A percentile compares a stretch with the other conserved stretches of the same genome.
Evolutionary conservation across 35 echinoderm and acorn worm species (phyloP).

Genomic region (Patiria miniata): DNA sequence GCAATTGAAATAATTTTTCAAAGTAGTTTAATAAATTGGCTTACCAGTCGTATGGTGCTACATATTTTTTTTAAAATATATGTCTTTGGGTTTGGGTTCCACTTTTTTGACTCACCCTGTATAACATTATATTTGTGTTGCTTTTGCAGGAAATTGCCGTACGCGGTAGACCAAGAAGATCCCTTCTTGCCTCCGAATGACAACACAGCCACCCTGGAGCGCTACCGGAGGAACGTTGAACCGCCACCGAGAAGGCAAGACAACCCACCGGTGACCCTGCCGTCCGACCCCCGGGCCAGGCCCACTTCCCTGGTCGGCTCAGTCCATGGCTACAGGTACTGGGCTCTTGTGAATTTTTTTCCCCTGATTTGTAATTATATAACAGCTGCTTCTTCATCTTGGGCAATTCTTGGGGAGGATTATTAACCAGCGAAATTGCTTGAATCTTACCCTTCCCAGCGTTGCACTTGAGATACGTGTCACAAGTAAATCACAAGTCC

Average conservation of each 20-base stretch:
- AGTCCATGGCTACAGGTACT: conserved; percentile 40
- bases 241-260: not conserved
- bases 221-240: conserved; percentile 39
- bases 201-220: conserved; percentile 50
- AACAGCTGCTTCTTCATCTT: not conserved
- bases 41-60: too few relatives aligned
- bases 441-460: not conserved
- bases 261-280: not conserved
- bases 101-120: too few relatives aligned
- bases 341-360: not conserved
- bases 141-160: conserved; percentile 44
- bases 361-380: not conserved
- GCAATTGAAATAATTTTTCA: too few relatives aligned
- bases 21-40: too few relatives aligned
- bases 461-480: not conserved
- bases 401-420: not conserved
- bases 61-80: too few relatives aligned
- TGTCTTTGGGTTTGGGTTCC: too few relatives aligned
- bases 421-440: not conserved
- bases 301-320: conserved; percentile 26
- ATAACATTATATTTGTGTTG: too few relatives aligned
- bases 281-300: conserved; percentile 22
- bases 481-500: not conserved
- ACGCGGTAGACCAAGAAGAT: conserved; percentile 68
- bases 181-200: conserved; percentile 55